Evolutionary conservation across 2,797 vertebrate genomes (phyloP), one percentile per base, ranked within the genome.

Genomic region (Phrynocephalus forsythii): DNA sequence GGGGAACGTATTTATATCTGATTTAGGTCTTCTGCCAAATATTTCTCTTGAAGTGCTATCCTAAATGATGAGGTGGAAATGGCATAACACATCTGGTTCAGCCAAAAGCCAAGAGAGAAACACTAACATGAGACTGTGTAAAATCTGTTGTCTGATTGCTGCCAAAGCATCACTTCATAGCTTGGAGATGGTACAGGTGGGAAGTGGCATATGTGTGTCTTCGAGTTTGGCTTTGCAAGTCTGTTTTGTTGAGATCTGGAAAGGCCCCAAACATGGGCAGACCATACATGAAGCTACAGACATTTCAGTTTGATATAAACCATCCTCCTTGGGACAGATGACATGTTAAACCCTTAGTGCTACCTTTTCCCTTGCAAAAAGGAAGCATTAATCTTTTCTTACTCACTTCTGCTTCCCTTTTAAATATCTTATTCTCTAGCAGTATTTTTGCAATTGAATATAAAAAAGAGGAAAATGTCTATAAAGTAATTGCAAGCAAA

Each of bases 21-120:
- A 48, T 20, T 87, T 79, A 73, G 82, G 9, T 88, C 48, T 72
- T 73, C 52, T 88, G 87, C 68, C 82, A 88, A 79, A 79, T 56
- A 73, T 79, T 88, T 73, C 48, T 79, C 20, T 79, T 50, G 82
- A 72, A 72, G 52, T 38, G 52, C 69, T 83, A 20, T 88, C 48
- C 84, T 44, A 84, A 79, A 67, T 88, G 80, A 75, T 82, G 30
- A 75, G 68, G 80, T 67, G 38, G 75, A 83, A 79, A 72, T 84
- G 67, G 28, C 22, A 28, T 75, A 60, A 22, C 52, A 38, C 68
- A 84, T 88, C 87, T 84, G 87, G 82, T 80, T 88, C 5, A n/a
- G 52, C 52, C 11, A 9, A 72, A 44, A 72, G 76, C 82, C 77
- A 87, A 28, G n/a, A 33, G 22, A 30, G n/a, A 79, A 84, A 22